Evolutionary conservation across 2,113 vertebrate genomes (phyloP).

Genomic region (Lipophrys pholis): DNA sequence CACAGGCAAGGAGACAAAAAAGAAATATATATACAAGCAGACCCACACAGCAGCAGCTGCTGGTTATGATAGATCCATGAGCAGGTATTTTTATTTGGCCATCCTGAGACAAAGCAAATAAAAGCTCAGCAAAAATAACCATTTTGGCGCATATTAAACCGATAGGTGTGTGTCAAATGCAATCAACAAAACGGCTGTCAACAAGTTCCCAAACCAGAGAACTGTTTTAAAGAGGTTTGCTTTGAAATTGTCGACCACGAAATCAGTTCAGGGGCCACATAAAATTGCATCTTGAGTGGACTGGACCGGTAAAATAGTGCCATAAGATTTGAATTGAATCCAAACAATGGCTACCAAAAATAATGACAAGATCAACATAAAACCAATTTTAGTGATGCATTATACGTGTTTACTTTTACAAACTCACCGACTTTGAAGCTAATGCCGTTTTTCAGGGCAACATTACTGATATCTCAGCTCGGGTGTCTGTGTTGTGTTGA

Average conservation of each 20-base stretch:
- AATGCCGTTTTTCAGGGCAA: too few relatives aligned
- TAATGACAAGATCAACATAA: too few relatives aligned
- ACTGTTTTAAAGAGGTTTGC: not conserved
- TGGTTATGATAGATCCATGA: constrained; percentile 15
- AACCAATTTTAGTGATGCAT: too few relatives aligned
- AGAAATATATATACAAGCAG: not conserved
- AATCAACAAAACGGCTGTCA: not conserved
- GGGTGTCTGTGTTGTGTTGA: too few relatives aligned
- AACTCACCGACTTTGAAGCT: too few relatives aligned
- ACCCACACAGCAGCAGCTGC: constrained; percentile 40
- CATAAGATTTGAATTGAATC: too few relatives aligned
- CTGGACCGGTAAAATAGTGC: too few relatives aligned
- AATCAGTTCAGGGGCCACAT: not conserved
- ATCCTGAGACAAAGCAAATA: not conserved
- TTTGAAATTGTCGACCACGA: not conserved
- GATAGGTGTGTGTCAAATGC: not conserved
- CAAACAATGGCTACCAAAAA: too few relatives aligned
- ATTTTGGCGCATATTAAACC: not conserved
- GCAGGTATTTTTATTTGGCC: not conserved
- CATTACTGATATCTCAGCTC: too few relatives aligned
- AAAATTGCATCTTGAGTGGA: too few relatives aligned
- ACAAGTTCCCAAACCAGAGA: not conserved
- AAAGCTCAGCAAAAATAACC: not conserved
- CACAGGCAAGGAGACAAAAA: too few relatives aligned
- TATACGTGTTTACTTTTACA: too few relatives aligned